Percentiles rank a stretch among this genome's conserved stretches.
Conservation (phyloP, 1,140 invertebrate genomes). For the Papilio polyxenes region DNA sequence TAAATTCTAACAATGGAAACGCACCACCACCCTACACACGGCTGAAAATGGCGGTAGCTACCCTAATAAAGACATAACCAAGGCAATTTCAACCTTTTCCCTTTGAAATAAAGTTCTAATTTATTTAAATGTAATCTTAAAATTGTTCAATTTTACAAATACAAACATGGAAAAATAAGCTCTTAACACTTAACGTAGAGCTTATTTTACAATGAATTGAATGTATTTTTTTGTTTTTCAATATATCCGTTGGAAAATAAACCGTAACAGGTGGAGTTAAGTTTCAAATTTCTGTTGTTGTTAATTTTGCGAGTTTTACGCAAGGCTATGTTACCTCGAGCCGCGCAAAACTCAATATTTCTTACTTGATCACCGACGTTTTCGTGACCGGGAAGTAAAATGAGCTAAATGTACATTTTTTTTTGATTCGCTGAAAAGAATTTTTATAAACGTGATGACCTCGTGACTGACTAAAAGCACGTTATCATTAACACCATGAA, state of each 20-base stretch:
- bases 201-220: neutral
- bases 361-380: slow-evolving; percentile 24
- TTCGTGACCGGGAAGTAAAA: slow-evolving; percentile 29
- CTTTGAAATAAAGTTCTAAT: slow-evolving; percentile 18
- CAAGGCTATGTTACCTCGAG: neutral
- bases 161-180: neutral
- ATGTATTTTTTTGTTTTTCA: neutral
- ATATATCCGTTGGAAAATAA: neutral
- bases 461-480: neutral
- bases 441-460: neutral
- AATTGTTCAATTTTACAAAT: neutral
- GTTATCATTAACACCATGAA: neutral
- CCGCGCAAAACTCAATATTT: slow-evolving; percentile 23
- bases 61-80: slow-evolving; percentile 56
- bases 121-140: neutral
- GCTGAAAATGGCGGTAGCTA: slow-evolving; percentile 55
- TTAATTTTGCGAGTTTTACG: neutral
- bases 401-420: neutral
- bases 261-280: neutral
- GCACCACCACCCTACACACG: slow-evolving; percentile 42
- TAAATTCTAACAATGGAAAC: slow-evolving; percentile 50
- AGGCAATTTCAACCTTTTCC: slow-evolving; percentile 44
- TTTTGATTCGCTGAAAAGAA: neutral
- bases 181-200: neutral
- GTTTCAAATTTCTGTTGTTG: neutral